Conservation (phyloP, 2,113 vertebrate species). For the Cricetomys ansorgei region DNA sequence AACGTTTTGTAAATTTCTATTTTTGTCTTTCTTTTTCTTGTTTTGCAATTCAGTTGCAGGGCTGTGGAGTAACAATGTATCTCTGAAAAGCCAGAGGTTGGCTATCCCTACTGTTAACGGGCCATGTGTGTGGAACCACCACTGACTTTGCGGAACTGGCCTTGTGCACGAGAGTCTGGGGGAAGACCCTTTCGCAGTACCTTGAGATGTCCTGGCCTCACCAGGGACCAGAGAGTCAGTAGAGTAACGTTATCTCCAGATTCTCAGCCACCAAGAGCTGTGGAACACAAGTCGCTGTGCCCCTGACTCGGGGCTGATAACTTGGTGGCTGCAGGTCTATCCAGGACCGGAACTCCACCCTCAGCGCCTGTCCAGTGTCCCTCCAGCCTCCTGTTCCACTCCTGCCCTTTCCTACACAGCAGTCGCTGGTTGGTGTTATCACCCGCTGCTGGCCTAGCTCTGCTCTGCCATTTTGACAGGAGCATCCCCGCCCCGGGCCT, state of each 20-base stretch:
- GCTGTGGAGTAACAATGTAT: neutral
- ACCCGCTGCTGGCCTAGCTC: no score
- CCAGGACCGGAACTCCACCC: neutral
- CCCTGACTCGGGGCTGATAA: no score
- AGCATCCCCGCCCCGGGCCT: no score
- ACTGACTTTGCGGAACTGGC: neutral
- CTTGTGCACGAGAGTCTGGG: fast-evolving
- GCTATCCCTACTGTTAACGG: no score
- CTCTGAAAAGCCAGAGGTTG: neutral
- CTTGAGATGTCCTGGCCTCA: neutral
- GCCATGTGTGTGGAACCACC: neutral
- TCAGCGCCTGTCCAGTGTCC: neutral
- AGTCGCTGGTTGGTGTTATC: fast-evolving
- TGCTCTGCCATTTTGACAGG: neutral
- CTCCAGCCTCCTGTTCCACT: neutral
- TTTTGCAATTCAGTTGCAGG: neutral
- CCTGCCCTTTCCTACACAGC: neutral
- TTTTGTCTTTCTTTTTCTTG: neutral
- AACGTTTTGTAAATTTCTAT: neutral
- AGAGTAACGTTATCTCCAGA: fast-evolving
- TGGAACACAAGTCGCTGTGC: fast-evolving
- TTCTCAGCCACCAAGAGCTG: fast-evolving
- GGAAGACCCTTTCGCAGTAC: fast-evolving
- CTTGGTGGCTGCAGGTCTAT: neutral
- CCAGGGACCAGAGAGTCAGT: no score